These are phyloP conservation scores for Pseudochirops cupreus DNA, from an alignment of 2,797 vertebrate species.

Conservation along the genomic window DNA sequence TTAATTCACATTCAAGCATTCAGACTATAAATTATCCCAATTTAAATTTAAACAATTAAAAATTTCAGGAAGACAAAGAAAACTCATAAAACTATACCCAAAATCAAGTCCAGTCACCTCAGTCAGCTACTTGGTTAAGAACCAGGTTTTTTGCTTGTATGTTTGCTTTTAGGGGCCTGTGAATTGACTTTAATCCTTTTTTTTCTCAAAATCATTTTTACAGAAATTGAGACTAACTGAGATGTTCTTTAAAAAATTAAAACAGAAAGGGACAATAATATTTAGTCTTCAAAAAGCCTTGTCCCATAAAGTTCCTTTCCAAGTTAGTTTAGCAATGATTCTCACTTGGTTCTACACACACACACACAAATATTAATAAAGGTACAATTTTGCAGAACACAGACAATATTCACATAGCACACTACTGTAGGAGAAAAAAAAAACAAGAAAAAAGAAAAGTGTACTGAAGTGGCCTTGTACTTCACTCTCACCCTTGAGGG, in stretches of 20 bases:
- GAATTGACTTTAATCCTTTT: not conserved
- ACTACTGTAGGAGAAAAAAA: not conserved
- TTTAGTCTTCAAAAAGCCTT: no score
- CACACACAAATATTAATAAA: not conserved
- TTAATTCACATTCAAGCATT: not conserved
- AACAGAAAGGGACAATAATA: not conserved
- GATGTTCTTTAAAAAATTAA: not conserved
- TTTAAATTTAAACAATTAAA: not conserved
- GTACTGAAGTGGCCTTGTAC: not conserved
- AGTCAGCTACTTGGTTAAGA: not conserved
- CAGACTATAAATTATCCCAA: not conserved
- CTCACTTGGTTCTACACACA: constrained; percentile 19
- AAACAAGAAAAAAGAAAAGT: not conserved
- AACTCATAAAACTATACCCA: not conserved
- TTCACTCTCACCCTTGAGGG: not conserved
- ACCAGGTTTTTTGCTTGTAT: constrained; percentile 1
- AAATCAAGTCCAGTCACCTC: not conserved
- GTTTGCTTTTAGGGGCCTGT: not conserved
- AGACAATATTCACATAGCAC: no score
- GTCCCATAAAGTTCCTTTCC: not conserved
- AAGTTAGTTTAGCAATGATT: not conserved
- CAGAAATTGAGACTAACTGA: not conserved
- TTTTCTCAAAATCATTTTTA: constrained; percentile 12
- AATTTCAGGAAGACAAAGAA: not conserved
- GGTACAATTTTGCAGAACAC: not conserved